Base-by-base conservation (phyloP, 2,113 vertebrate species). In the Probosciger aterrimus region DNA sequence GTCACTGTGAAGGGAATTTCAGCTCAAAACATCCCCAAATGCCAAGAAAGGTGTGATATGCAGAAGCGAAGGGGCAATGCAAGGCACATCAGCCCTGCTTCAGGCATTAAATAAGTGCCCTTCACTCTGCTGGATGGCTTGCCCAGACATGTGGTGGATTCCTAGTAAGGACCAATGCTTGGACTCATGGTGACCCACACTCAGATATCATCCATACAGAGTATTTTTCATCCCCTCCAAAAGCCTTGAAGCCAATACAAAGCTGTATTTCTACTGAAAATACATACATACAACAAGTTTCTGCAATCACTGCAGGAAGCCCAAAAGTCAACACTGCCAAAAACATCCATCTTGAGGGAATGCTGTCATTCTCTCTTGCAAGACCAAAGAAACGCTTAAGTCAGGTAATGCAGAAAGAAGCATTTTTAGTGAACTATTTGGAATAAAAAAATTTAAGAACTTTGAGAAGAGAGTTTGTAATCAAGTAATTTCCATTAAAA, bases 1-100 rank as follows among this genome's bases (percentile, higher is more conserved):
- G 0, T 14, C 0, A 0, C 73, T n/a, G 14, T 13, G 1, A 18
- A 37, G 33, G 68, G 60, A n/a, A 44, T 50, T 27, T 16, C 43
- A 11, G 68, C 60, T 86, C 75, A 53, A 31, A 50, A 4, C 49
- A 27, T 53, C 44, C 50, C 31, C 24, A 6, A n/a, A 24, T 9
- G 41, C 9, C 77, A 46, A 24, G 41, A 33, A 57, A 53, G 39
- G 22, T 9, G 35, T 0, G 4, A 74, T 23, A 37, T 6, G 7
- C n/a, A 33, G 52, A 87, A 60, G 65, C 73, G 44, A 65, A 87
- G 31, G 22, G 41, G 50, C 33, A 33, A 3, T 41, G 33, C 15
- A 4, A 60, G 15, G 22, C 75, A 77, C 52, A 31, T 6, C 37
- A 81, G 12, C 74, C 35, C 33, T 6, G 17, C 30, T 53, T 27